Evolutionary conservation across 2,888 invertebrate genomes (phyloP), one percentile per base, ranked within the genome.

Genomic region (Diachrysia chrysitis): DNA sequence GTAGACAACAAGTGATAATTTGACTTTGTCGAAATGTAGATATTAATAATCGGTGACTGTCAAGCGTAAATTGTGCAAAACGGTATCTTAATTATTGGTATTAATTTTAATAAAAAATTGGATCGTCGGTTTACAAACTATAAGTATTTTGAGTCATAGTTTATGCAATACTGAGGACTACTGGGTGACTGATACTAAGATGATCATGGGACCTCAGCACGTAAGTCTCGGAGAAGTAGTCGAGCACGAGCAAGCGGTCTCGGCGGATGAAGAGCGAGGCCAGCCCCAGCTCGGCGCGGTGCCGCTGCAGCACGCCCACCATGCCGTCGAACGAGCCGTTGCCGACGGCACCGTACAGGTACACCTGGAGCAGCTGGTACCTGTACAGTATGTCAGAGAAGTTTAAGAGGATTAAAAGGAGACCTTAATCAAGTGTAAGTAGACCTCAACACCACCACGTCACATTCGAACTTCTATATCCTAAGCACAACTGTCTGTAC

Each of bases 271-370:
- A 96, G 81, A 96, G 89, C 71, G 96, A 95, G 32, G 89, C 82
- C 70, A 90, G 76, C 42, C 94, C 96, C 69, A 96, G 85, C 83
- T 96, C 96, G 46, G 95, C 83, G 81, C 95, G 92, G 25, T 89
- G 89, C 16, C 96, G 94, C 88, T 96, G 96, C 85, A 96, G 92
- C 72, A 91, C 84, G 35, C 96, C 96, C 76, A 95, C 91, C 65
- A 96, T 90, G 17, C 96, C 96, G 82, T 96, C 92, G 84, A 96
- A 96, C 12, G 96, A 92, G 12, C 96, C 96, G 87, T 96, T 96
- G 55, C 83, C 89, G 66, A 89, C 91, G 93, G 94, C 96, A 14
- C 96, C 96, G 86, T 96, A 96, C 48, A 89, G 25, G 61, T 90
- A 91, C 75, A 90, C 83, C 75, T 94, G 94, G 57, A 79, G 83